Evolutionary conservation across 2,797 vertebrate genomes (phyloP).

Genomic region (Ibycter americanus): DNA sequence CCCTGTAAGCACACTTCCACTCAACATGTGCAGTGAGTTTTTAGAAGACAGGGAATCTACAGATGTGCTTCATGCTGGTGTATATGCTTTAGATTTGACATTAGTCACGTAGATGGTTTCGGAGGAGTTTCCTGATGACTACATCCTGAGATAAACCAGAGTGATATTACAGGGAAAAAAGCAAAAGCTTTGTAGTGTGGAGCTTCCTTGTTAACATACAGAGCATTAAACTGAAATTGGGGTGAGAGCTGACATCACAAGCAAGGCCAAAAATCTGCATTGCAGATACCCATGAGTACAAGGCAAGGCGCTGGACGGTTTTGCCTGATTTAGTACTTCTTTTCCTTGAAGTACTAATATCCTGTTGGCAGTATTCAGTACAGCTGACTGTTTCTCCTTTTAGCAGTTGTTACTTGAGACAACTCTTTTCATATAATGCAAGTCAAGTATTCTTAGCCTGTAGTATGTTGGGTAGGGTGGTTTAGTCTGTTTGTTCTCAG

Average conservation of each 20-base stretch:
- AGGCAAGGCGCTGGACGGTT: neutral
- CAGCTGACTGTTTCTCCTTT: neutral
- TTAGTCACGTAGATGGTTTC: neutral
- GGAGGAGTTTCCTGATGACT: neutral
- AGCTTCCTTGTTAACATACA: neutral
- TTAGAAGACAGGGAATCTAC: neutral
- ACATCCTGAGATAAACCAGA: neutral
- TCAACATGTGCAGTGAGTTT: neutral
- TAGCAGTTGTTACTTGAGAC: neutral
- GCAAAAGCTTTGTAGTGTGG: neutral
- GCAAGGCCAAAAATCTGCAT: neutral
- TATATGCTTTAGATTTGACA: neutral
- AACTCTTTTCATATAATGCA: neutral
- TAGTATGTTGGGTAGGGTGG: neutral
- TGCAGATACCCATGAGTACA: neutral
- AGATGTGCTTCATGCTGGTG: rapidly evolving
- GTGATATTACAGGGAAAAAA: neutral
- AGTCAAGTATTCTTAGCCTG: neutral
- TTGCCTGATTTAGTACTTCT: neutral
- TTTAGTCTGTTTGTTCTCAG: neutral
- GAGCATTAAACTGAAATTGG: neutral
- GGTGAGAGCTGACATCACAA: neutral
- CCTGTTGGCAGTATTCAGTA: neutral
- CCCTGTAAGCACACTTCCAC: neutral
- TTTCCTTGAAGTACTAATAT: neutral